Evolutionary conservation across 2,888 invertebrate genomes (phyloP).

Genomic region (Drosophila helvetica): DNA sequence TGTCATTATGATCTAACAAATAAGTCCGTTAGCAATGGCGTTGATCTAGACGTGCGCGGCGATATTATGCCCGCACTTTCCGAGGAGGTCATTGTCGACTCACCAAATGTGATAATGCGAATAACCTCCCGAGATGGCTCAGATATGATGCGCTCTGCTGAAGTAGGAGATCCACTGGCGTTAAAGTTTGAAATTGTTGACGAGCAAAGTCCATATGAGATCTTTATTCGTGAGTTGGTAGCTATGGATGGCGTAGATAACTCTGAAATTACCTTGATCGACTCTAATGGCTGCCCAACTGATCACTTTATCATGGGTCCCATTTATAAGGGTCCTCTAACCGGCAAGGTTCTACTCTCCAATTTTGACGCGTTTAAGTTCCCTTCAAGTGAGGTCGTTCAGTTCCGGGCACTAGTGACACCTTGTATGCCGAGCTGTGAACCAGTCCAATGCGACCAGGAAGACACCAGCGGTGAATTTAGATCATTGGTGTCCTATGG

Average conservation of each 20-base stretch:
- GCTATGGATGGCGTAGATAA: conserved; percentile 97
- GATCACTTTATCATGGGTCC: conserved; percentile 98
- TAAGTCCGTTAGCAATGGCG: conserved; percentile 95
- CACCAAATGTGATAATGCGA: conserved; percentile 97
- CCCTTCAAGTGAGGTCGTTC: conserved; percentile 96
- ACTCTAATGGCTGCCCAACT: conserved; percentile 95
- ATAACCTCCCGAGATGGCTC: conserved; percentile 93
- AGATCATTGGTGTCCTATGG: conserved; percentile 93
- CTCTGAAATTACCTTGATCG: conserved; percentile 95
- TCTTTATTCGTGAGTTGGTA: conserved; percentile 96
- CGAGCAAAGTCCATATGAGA: conserved; percentile 96
- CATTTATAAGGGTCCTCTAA: conserved; percentile 91
- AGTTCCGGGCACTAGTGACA: conserved; percentile 97
- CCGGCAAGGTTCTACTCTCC: conserved; percentile 93
- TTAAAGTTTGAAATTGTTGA: conserved; percentile 96
- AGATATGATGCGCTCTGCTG: conserved; percentile 93
- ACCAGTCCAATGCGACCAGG: conserved; percentile 94
- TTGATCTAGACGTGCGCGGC: conserved; percentile 93
- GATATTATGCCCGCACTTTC: conserved; percentile 93
- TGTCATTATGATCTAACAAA: conserved; percentile 97
- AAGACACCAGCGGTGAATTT: conserved; percentile 92
- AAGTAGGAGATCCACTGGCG: conserved; percentile 96
- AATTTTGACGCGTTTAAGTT: conserved; percentile 98
- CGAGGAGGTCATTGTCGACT: conserved; percentile 96
- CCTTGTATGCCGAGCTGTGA: conserved; percentile 97